These are phyloP conservation scores for Sula dactylatra DNA, from an alignment of 2,113 vertebrate species.

Conservation along the genomic window DNA sequence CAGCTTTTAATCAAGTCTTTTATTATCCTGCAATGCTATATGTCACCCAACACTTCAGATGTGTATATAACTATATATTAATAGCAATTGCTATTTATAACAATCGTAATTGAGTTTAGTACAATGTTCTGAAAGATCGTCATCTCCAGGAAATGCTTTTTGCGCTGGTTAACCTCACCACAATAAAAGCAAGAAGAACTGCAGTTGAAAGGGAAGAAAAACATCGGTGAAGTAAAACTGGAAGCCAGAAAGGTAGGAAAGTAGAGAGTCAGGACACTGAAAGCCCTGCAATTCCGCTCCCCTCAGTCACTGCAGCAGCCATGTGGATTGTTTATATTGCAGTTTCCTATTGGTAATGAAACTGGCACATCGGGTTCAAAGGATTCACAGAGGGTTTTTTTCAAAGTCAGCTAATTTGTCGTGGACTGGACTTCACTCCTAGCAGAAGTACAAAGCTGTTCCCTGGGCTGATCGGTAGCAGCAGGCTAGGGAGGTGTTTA, in stretches of 20 bases:
- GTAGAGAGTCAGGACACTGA: neutral
- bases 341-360: neutral
- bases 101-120: neutral
- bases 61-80: neutral
- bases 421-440: neutral
- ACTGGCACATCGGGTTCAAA: neutral
- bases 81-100: neutral
- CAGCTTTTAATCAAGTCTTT: neutral
- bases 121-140: neutral
- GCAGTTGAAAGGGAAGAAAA: neutral
- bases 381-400: neutral
- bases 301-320: neutral
- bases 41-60: neutral
- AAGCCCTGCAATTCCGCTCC: neutral
- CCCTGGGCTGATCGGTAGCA: neutral
- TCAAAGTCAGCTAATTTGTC: neutral
- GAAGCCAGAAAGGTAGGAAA: neutral
- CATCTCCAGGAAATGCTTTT: neutral
- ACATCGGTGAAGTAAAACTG: neutral
- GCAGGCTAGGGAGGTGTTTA: conserved; percentile 13
- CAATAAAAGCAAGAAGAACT: neutral
- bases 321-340: neutral
- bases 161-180: neutral
- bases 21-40: neutral
- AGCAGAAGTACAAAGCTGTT: neutral